These are phyloP conservation scores for Oceanodroma leucorhoa DNA, from an alignment of 2,797 vertebrate genomes.

Conservation along the genomic window DNA sequence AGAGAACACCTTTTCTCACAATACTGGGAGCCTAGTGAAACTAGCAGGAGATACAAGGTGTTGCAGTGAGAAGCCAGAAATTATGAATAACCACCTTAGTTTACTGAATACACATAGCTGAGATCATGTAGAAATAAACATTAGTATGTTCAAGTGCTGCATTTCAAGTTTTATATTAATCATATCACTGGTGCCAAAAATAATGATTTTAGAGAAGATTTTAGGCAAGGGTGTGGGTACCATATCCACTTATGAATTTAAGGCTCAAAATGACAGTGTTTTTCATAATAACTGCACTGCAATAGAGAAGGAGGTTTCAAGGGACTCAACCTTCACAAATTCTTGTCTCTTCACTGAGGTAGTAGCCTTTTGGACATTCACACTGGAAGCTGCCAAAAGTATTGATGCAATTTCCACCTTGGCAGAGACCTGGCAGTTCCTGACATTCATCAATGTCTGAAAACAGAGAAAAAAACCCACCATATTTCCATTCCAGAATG, in stretches of 20 bases:
- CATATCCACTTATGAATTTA: neutral
- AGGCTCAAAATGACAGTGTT: neutral
- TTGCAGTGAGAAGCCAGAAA: neutral
- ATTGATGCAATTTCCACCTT: conserved; percentile 86
- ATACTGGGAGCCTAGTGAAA: neutral
- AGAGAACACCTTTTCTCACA: neutral
- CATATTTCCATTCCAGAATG: neutral
- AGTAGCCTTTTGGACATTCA: conserved; percentile 83
- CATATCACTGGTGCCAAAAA: neutral
- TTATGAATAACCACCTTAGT: neutral
- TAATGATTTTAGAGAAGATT: neutral
- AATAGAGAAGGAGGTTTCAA: neutral
- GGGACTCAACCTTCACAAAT: conserved; percentile 82
- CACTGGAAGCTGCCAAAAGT: conserved; percentile 87
- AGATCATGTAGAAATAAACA: neutral
- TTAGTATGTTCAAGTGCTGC: neutral
- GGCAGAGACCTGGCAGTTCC: conserved; percentile 85
- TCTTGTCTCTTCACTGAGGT: conserved; percentile 82
- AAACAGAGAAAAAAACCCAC: neutral
- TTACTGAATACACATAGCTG: neutral
- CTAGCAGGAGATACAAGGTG: neutral
- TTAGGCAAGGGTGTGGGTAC: neutral
- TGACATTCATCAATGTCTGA: conserved; percentile 87
- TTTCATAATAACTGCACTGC: neutral
- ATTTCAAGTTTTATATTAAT: neutral